A percentile compares a stretch with the other conserved stretches of the same genome.
phyloP scores from a whole-genome alignment of 2,888 invertebrate genomes.

The Nowickia ferox region DNA sequence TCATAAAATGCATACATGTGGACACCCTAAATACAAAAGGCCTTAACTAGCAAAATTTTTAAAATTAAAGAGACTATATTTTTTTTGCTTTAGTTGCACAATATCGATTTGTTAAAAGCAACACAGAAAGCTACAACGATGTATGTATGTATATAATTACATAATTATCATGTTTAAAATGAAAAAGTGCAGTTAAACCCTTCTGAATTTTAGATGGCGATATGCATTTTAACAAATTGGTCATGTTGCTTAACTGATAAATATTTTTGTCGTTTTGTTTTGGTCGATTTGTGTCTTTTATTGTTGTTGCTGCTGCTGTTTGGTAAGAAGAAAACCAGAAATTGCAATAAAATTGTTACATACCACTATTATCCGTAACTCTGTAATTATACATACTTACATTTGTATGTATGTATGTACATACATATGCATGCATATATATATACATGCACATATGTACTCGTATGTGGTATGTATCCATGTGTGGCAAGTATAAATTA shows the following conservation, averaged over 20 bases:
- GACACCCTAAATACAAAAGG: too few species aligned
- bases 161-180: too few species aligned
- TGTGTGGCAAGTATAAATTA: conserved; percentile 1
- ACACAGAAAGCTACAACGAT: too few species aligned
- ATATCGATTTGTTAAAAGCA: too few species aligned
- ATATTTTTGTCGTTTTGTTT: conserved; percentile 52
- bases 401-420: background rate
- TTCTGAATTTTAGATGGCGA: too few species aligned
- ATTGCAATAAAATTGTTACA: conserved; percentile 43
- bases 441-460: background rate
- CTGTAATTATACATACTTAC: background rate
- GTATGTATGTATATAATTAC: too few species aligned
- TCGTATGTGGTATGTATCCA: background rate
- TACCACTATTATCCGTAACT: conserved; percentile 26
- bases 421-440: background rate
- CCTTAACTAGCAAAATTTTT: too few species aligned
- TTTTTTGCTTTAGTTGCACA: too few species aligned
- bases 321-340: conserved; percentile 64
- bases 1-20: too few species aligned
- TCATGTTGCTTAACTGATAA: conserved; percentile 54
- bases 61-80: too few species aligned
- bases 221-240: conserved; percentile 28
- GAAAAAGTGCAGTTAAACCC: too few species aligned
- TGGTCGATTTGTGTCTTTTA: conserved; percentile 34
- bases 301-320: conserved; percentile 15